These are phyloP conservation scores for Pseudorasbora parva DNA, from an alignment of 2,113 vertebrate species.

Conservation along the genomic window DNA sequence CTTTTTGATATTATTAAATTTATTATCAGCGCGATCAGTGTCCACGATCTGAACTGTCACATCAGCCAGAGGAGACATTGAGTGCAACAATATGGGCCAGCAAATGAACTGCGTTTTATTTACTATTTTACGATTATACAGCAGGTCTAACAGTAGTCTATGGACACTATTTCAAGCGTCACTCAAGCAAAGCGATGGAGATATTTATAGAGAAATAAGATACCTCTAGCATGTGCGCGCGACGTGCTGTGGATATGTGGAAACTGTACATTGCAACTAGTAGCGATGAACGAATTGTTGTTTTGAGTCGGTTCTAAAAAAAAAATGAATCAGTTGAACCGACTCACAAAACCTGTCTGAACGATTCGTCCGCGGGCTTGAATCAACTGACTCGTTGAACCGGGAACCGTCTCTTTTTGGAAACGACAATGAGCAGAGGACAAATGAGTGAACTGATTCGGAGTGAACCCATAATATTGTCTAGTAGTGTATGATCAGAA, in stretches of 20 bases:
- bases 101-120: not conserved
- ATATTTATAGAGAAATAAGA: slow-evolving; percentile 65
- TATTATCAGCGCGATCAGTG: not conserved
- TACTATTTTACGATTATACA: not conserved
- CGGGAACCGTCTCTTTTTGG: not conserved
- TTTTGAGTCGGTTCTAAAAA: not conserved
- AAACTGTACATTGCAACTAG: slow-evolving; percentile 20
- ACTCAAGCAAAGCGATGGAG: slow-evolving; percentile 51
- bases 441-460: no score
- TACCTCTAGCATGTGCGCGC: slow-evolving; percentile 55
- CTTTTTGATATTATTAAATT: slow-evolving; percentile 18
- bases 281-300: not conserved
- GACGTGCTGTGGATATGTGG: not conserved
- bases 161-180: slow-evolving; percentile 44
- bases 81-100: slow-evolving; percentile 1
- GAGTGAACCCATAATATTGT: not conserved
- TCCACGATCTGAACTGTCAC: not conserved
- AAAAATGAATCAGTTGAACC: not conserved
- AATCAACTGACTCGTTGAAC: not conserved
- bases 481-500: not conserved
- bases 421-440: no score
- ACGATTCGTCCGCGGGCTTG: not conserved
- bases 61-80: not conserved
- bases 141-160: not conserved
- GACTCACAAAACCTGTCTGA: not conserved